Conservation (phyloP, 2,888 invertebrate species). For the Andrena chrysosceles region DNA sequence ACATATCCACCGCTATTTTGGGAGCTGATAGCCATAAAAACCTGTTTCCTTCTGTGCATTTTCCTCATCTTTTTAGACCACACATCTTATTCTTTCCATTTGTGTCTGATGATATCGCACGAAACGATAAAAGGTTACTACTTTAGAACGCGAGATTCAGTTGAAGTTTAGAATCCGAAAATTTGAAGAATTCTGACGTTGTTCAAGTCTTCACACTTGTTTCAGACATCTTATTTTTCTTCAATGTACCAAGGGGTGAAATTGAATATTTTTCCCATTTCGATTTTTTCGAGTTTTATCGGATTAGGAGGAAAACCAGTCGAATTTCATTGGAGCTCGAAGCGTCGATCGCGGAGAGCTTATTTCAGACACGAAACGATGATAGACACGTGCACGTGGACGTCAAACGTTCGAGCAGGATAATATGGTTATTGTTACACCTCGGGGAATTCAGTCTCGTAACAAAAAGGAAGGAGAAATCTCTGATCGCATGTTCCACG, state of each 20-base stretch:
- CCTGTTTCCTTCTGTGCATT: background rate
- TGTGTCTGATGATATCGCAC: too few relatives aligned
- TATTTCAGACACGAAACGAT: constrained; percentile 50
- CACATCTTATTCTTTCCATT: background rate
- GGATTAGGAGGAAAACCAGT: background rate
- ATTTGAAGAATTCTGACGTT: too few relatives aligned
- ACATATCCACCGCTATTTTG: constrained; percentile 24
- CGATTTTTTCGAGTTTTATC: background rate
- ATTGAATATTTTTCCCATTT: background rate
- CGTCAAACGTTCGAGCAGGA: constrained; percentile 56
- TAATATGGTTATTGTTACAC: constrained; percentile 57
- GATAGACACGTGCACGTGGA: constrained; percentile 62
- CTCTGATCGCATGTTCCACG: constrained; percentile 42
- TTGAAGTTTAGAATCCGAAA: too few relatives aligned
- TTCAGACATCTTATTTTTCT: too few relatives aligned
- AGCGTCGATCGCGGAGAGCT: constrained; percentile 44
- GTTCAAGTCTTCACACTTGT: too few relatives aligned
- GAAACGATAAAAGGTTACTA: too few relatives aligned
- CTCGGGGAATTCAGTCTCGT: constrained; percentile 57
- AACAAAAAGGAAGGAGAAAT: constrained; percentile 50
- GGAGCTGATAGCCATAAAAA: constrained; percentile 13
- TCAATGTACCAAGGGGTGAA: background rate
- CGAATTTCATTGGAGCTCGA: constrained; percentile 29
- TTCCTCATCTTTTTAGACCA: background rate
- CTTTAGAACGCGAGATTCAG: too few relatives aligned